These are phyloP conservation scores for Megastigmus dorsalis DNA, from an alignment of 2,888 invertebrate species.

Conservation along the genomic window DNA sequence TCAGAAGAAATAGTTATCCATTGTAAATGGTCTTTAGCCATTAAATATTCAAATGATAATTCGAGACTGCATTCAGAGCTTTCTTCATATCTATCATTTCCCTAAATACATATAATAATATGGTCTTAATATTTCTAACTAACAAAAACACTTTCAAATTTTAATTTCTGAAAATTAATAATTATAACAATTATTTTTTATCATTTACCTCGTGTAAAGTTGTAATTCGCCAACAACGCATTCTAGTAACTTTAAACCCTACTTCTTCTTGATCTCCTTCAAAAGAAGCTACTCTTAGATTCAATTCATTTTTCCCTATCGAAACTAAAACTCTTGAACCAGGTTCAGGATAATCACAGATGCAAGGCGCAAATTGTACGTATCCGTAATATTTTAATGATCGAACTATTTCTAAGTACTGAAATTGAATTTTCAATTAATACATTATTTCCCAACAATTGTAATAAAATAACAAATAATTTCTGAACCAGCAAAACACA, in stretches of 20 bases:
- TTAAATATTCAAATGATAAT: constrained; percentile 95
- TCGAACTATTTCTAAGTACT: constrained; percentile 91
- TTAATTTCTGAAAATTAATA: constrained; percentile 1
- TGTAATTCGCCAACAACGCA: constrained; percentile 98
- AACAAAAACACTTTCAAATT: constrained; percentile 2
- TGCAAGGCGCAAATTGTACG: constrained; percentile 85
- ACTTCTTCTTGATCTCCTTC: constrained; percentile 85
- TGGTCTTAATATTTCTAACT: not conserved
- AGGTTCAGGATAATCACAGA: constrained; percentile 85
- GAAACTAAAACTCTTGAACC: constrained; percentile 83
- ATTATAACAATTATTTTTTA: not conserved
- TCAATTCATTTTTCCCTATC: constrained; percentile 91
- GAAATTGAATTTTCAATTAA: constrained; percentile 68
- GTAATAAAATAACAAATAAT: not conserved
- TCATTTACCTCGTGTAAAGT: constrained; percentile 76
- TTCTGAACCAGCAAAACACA: not conserved
- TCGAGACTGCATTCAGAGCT: constrained; percentile 78
- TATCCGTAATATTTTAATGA: constrained; percentile 93
- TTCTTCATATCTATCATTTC: constrained; percentile 63
- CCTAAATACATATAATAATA: constrained; percentile 56
- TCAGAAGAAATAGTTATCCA: constrained; percentile 95
- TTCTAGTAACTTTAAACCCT: constrained; percentile 93
- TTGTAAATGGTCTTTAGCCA: constrained; percentile 91
- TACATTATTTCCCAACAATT: not conserved
- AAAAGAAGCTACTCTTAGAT: constrained; percentile 78